A percentile compares a stretch with the other conserved stretches of the same genome.
phyloP scores from a whole-genome alignment of 2,888 invertebrate genomes.

The Yponomeuta malinellus region DNA sequence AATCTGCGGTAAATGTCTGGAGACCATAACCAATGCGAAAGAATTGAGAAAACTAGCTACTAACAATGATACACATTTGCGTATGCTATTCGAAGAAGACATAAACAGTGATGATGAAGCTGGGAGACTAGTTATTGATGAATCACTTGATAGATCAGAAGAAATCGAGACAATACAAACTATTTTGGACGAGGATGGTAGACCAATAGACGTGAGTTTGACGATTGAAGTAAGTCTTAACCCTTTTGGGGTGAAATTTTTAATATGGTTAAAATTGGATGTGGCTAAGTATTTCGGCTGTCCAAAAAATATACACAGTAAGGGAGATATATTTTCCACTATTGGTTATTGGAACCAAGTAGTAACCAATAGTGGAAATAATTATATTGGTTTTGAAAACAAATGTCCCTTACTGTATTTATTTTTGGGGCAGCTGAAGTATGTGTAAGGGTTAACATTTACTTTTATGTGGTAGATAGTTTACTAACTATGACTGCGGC shows the following conservation, averaged over 20 bases:
- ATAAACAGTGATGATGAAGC: slow-evolving; percentile 6
- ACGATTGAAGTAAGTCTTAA: background rate
- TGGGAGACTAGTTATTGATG: background rate
- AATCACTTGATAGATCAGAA: background rate
- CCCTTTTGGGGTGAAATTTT: background rate
- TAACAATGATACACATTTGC: slow-evolving; percentile 39
- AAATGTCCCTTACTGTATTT: too few species aligned
- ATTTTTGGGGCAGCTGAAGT: too few species aligned
- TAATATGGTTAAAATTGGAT: background rate
- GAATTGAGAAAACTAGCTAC: slow-evolving; percentile 33
- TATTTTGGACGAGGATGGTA: background rate
- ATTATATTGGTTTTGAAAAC: too few species aligned
- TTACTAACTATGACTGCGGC: too few species aligned
- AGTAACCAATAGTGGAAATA: too few species aligned
- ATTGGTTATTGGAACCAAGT: too few species aligned
- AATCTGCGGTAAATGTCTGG: slow-evolving; percentile 42
- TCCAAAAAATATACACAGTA: too few species aligned
- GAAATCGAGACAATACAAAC: background rate
- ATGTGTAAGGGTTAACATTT: too few species aligned
- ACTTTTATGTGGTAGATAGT: too few species aligned
- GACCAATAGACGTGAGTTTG: background rate
- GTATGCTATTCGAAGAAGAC: slow-evolving; percentile 29
- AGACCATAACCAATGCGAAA: slow-evolving; percentile 35
- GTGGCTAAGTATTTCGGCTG: too few species aligned
- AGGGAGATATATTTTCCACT: too few species aligned